phyloP scores from a whole-genome alignment of 2,797 vertebrate species.

The Acomys russatus region DNA sequence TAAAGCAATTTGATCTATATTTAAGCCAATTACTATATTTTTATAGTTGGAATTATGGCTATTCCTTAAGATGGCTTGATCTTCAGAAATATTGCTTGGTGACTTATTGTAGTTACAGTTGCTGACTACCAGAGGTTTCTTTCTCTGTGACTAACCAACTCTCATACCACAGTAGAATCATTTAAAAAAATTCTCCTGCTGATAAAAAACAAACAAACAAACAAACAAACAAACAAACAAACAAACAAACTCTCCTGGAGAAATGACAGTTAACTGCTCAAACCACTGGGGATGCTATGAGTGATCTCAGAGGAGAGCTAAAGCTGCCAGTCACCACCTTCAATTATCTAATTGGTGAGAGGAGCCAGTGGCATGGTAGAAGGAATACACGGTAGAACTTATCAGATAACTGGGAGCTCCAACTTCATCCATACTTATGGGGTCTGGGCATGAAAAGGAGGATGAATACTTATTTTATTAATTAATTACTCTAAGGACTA shows the following conservation, averaged over 20 bases:
- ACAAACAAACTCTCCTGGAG: not conserved
- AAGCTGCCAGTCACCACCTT: not conserved
- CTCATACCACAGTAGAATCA: constrained; percentile 46
- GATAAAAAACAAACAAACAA: not conserved
- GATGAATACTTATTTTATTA: not conserved
- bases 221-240: no score
- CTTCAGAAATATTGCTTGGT: constrained; percentile 70
- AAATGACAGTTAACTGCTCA: constrained; percentile 49
- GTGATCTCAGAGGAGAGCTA: constrained; percentile 10
- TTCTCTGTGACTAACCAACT: constrained; percentile 65
- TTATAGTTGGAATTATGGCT: constrained; percentile 71
- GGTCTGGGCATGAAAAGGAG: not conserved
- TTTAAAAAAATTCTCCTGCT: constrained; percentile 63
- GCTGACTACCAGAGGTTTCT: constrained; percentile 60
- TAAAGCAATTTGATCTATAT: constrained; percentile 66
- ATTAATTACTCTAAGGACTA: not conserved
- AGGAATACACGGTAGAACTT: not conserved
- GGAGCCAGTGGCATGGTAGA: not conserved
- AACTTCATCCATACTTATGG: not conserved
- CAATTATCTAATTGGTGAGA: constrained; percentile 31
- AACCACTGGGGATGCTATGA: not conserved
- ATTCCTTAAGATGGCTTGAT: constrained; percentile 57
- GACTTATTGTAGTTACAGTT: constrained; percentile 61
- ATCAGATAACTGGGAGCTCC: constrained; percentile 10
- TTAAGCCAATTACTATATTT: constrained; percentile 46